phyloP scores from a whole-genome alignment of 2,888 invertebrate genomes.

The Pyrocoelia pectoralis region DNA sequence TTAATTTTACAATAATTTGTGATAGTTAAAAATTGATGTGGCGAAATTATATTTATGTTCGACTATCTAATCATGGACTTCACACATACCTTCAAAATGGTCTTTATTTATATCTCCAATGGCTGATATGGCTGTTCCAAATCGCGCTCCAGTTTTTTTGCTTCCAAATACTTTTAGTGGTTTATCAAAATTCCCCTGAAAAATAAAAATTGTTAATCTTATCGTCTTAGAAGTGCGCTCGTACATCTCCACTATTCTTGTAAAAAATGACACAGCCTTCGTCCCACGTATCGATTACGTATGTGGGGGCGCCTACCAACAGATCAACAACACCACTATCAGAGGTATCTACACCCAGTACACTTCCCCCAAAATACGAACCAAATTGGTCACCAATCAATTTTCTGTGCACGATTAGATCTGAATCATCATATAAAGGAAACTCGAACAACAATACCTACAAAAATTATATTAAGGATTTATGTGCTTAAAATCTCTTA shows the following conservation, averaged over 20 bases:
- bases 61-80: no score
- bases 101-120: constrained; percentile 76
- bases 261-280: constrained; percentile 70
- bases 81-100: constrained; percentile 64
- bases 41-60: no score
- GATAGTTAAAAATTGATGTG: no score
- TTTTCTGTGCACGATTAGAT: constrained; percentile 46
- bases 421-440: constrained; percentile 14
- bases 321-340: constrained; percentile 69
- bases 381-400: constrained; percentile 63
- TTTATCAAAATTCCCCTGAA: constrained; percentile 37
- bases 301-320: constrained; percentile 69
- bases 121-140: constrained; percentile 66
- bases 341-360: constrained; percentile 70
- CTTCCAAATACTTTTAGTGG: constrained; percentile 39
- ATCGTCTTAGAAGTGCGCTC: not conserved
- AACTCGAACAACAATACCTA: constrained; percentile 40
- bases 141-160: constrained; percentile 55
- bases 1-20: no score
- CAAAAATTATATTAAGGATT: constrained; percentile 11
- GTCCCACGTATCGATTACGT: constrained; percentile 56
- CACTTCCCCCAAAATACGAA: constrained; percentile 71
- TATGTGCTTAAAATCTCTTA: constrained; percentile 25
- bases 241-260: constrained; percentile 57
- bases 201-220: not conserved